phyloP scores from a whole-genome alignment of 2,888 invertebrate species.

The Stratiomys singularior region DNA sequence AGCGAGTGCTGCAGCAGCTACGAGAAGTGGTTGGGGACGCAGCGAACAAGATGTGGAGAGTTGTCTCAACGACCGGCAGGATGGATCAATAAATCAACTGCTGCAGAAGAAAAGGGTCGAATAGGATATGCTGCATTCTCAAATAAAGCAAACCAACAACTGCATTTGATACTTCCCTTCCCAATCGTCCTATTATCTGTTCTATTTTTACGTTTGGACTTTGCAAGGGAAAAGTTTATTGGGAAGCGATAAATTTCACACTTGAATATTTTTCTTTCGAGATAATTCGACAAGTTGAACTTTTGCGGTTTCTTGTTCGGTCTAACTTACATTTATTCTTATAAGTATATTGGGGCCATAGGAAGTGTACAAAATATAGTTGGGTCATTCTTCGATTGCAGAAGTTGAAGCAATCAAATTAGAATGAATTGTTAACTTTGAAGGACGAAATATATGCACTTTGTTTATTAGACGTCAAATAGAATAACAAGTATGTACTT shows the following conservation, averaged over 20 bases:
- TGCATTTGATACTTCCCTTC: conserved; percentile 23
- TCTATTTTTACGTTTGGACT: neutral
- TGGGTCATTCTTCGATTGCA: too few species aligned
- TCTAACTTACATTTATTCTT: too few species aligned
- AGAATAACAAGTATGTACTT: too few species aligned
- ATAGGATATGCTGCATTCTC: conserved; percentile 3
- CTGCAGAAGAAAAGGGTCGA: conserved; percentile 23
- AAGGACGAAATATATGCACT: too few species aligned
- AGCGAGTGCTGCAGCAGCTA: neutral
- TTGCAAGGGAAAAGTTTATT: conserved; percentile 23
- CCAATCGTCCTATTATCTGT: neutral
- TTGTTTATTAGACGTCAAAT: too few species aligned
- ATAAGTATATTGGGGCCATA: too few species aligned
- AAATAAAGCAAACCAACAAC: conserved; percentile 31
- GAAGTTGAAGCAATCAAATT: too few species aligned
- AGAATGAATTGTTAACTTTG: too few species aligned
- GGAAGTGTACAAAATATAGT: too few species aligned
- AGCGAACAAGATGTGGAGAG: neutral
- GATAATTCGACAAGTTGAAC: conserved; percentile 35
- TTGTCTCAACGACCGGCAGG: neutral
- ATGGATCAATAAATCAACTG: conserved; percentile 31
- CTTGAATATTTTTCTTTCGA: conserved; percentile 35
- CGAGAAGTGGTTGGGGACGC: neutral
- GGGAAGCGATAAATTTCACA: conserved; percentile 45
- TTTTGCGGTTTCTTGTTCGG: conserved; percentile 32